These are phyloP conservation scores for Drosophila greeni DNA, from an alignment of 2,888 invertebrate species.

Conservation along the genomic window DNA sequence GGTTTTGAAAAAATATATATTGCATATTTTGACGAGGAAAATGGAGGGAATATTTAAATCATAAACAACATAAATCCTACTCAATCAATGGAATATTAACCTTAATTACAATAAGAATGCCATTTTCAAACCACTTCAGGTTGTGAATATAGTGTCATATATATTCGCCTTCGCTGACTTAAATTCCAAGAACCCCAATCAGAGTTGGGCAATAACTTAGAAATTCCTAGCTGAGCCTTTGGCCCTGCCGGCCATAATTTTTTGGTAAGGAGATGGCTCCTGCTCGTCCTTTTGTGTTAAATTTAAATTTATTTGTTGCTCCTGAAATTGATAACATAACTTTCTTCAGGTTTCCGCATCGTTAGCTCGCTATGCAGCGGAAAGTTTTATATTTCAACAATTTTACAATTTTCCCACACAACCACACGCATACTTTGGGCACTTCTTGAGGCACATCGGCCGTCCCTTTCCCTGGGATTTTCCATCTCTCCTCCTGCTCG, in stretches of 20 bases:
- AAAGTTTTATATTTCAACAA: conserved; percentile 76
- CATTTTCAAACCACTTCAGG: not conserved
- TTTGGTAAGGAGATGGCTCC: conserved; percentile 9
- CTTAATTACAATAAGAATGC: not conserved
- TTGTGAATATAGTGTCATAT: not conserved
- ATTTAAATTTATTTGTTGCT: conserved; percentile 78
- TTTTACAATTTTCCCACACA: conserved; percentile 62
- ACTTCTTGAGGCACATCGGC: conserved; percentile 20
- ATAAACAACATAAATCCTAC: not conserved
- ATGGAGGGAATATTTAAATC: not conserved
- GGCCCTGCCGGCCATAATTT: conserved; percentile 32
- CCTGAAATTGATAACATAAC: conserved; percentile 78
- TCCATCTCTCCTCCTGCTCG: not conserved
- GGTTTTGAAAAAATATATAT: not conserved
- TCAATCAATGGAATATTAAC: not conserved
- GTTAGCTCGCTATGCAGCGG: conserved; percentile 77
- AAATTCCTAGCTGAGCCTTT: conserved; percentile 4
- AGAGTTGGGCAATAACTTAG: conserved; percentile 12
- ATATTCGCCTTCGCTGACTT: not conserved
- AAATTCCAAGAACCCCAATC: conserved; percentile 7
- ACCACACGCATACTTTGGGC: conserved; percentile 17
- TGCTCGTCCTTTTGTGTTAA: conserved; percentile 62
- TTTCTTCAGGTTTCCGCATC: conserved; percentile 79
- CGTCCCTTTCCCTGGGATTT: not conserved
- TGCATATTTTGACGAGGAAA: not conserved